Conservation (phyloP, 2,113 vertebrate genomes). For the Genyomyrus donnyi region DNA sequence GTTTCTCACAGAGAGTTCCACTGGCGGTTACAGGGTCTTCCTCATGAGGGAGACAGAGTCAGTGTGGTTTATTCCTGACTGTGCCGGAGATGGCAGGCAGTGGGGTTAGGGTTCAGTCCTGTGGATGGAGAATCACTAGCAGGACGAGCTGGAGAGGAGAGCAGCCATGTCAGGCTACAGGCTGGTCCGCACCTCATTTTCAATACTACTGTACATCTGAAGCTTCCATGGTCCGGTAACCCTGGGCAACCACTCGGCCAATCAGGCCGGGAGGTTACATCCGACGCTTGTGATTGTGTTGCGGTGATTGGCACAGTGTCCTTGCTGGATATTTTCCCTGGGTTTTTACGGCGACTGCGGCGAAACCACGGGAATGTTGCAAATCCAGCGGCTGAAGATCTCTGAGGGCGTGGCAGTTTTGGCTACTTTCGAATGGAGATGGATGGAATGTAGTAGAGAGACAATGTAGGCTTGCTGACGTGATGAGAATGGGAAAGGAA, state of each 20-base stretch:
- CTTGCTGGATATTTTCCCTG: not conserved
- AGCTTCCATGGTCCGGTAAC: not conserved
- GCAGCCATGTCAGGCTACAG: not conserved
- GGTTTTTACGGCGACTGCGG: not conserved
- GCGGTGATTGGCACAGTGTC: not conserved
- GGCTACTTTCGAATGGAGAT: not conserved
- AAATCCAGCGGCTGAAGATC: not conserved
- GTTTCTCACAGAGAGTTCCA: not conserved
- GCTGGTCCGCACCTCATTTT: not conserved
- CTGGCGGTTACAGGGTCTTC: not conserved
- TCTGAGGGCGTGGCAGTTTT: not conserved
- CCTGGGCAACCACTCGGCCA: not conserved
- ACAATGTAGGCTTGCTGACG: not conserved
- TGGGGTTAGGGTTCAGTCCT: not conserved
- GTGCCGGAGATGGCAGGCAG: not conserved
- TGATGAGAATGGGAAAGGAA: not conserved
- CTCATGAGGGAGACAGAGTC: not conserved
- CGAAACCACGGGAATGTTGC: not conserved
- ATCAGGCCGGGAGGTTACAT: not conserved
- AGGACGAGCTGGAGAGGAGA: not conserved
- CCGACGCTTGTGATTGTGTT: not conserved
- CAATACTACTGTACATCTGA: not conserved
- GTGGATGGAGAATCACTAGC: not conserved
- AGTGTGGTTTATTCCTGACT: not conserved
- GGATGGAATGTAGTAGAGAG: not conserved